Conservation (phyloP, 2,888 invertebrate species). For the Tanypteryx hageni region DNA sequence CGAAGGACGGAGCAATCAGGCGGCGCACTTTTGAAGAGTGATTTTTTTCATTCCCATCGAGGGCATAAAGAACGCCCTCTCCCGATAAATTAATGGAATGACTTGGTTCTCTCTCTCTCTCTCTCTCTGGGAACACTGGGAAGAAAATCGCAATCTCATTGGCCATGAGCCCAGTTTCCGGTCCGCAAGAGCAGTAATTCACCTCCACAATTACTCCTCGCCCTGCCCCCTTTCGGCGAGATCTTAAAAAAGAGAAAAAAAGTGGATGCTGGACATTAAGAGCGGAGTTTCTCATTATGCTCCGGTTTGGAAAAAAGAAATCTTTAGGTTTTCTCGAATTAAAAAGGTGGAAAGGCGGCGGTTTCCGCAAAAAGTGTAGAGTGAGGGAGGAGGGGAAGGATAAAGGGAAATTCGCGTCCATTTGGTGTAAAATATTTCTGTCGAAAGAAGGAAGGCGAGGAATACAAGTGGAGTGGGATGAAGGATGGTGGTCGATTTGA, state of each 20-base stretch:
- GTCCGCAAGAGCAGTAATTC: neutral
- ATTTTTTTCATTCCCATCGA: neutral
- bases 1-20: neutral
- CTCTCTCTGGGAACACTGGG: neutral
- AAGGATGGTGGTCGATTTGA: no score
- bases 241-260: neutral
- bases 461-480: no score
- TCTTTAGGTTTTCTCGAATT: no score
- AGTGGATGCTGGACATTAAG: neutral
- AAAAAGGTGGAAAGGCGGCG: no score
- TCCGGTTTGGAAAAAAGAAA: neutral
- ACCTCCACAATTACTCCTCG: neutral
- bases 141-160: neutral
- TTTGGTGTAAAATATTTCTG: no score
- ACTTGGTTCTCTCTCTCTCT: no score
- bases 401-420: no score
- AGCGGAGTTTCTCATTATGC: neutral
- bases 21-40: slow-evolving; percentile 9
- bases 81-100: neutral
- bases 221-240: neutral
- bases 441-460: no score
- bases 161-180: neutral
- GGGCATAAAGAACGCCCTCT: neutral
- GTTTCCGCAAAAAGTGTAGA: no score
- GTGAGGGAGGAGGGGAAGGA: no score